Conservation (phyloP, 2,888 invertebrate species). For the Cremastinae sp. region DNA sequence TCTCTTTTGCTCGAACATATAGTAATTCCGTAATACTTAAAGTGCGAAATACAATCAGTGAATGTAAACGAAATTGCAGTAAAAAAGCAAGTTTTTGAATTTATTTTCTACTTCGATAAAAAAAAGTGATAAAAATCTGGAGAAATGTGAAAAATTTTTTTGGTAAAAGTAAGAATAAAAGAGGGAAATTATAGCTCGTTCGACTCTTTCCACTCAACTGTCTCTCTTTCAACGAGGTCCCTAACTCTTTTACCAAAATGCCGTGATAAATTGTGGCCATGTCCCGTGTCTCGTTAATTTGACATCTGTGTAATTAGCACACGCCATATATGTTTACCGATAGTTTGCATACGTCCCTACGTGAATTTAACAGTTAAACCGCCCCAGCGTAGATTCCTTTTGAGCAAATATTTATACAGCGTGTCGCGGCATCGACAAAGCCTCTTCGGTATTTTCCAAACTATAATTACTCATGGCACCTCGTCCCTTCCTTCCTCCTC, state of each 20-base stretch:
- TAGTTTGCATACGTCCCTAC: conserved; percentile 57
- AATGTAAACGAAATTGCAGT: no score
- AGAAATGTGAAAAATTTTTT: no score
- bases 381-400: conserved; percentile 35
- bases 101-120: no score
- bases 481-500: not conserved
- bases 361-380: conserved; percentile 44
- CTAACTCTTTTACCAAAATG: not conserved
- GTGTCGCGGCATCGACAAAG: conserved; percentile 40
- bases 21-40: no score
- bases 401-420: conserved; percentile 56
- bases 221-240: not conserved
- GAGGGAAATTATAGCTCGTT: not conserved
- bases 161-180: not conserved
- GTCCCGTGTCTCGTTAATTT: conserved; percentile 61
- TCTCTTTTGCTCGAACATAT: no score
- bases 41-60: no score
- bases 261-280: conserved; percentile 52
- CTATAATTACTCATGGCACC: conserved; percentile 38
- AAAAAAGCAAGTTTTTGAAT: no score
- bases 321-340: conserved; percentile 52
- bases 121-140: no score
- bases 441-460: conserved; percentile 40
- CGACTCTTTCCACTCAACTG: not conserved
- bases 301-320: conserved; percentile 60